Evolutionary conservation across 1,140 invertebrate species (phyloP), one percentile per base, ranked within the genome.

Genomic region (Episyrphus balteatus): DNA sequence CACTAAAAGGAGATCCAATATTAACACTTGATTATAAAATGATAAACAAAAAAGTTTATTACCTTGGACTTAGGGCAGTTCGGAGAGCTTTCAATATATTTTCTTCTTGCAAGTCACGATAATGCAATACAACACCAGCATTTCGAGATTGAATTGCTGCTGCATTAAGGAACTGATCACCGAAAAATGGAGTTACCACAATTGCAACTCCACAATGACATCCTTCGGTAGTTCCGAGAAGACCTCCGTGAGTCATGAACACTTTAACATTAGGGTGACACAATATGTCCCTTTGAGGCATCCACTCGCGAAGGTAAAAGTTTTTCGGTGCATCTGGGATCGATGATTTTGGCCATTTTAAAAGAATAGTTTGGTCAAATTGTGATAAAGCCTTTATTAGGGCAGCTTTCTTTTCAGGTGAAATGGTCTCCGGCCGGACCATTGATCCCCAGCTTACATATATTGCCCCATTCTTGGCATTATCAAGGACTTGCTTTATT

Each of bases 181-280:
- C 79, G 47, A 76, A 72, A 31, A 84, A 56, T 2, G 84, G 84
- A 56, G 84, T 75, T 19, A 77, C 74, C 14, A 88, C 59, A 47
- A 84, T 72, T 0, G 84, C 83, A 9, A 85, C 78, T 2, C 75
- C 81, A 54, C 73, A 80, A 55, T 81, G 74, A 46, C 83, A 70
- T 7, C 81, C 75, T 61, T 88, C 84, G 33, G 77, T 79, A 0
- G 77, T 78, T 5, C 83, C 77, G 49, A 82, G 70, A 44, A 83
- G 73, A 5, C 83, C 84, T 21, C 79, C 79, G 54, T 88, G 83
- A 5, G 79, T 79, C 31, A 85, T 71, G 52, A 84, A 85, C 2
- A 72, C 74, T 42, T 70, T 67, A 0, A 75, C 73, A 55, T 81
- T 80, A 19, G 75, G 73, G 65, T 86, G 80, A 81, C 79, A 74